Conservation (phyloP, 2,888 invertebrate species). For the Glyphotaelius pellucidus region DNA sequence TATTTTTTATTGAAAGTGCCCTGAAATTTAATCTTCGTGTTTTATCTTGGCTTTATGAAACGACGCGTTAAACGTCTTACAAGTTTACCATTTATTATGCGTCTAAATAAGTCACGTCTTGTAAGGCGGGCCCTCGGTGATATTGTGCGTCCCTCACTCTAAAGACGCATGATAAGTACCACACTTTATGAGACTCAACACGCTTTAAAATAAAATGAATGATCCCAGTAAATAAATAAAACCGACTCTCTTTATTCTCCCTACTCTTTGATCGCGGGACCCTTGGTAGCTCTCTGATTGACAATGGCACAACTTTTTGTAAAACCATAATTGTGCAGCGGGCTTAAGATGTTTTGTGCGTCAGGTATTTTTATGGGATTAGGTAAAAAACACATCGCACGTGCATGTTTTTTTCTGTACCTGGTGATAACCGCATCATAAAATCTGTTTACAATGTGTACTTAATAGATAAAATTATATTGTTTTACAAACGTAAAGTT, state of each 20-base stretch:
- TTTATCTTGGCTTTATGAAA: neutral
- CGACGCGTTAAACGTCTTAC: neutral
- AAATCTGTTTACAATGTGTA: neutral
- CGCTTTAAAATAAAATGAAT: neutral
- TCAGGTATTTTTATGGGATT: conserved; percentile 10
- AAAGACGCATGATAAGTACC: neutral
- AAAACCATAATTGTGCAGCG: conserved; percentile 7
- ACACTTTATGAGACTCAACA: neutral
- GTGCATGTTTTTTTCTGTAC: conserved; percentile 2
- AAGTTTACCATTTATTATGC: neutral
- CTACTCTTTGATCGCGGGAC: neutral
- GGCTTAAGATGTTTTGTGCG: conserved; percentile 12
- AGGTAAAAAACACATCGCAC: neutral
- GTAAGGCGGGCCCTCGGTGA: neutral
- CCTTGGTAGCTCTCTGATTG: neutral
- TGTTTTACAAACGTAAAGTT: neutral
- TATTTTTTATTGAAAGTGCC: too few relatives aligned
- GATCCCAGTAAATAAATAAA: neutral
- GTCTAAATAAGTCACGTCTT: neutral
- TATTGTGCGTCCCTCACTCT: neutral
- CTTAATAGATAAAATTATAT: neutral
- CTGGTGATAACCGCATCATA: neutral
- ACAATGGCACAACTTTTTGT: conserved; percentile 1
- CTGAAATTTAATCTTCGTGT: neutral
- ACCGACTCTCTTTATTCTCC: neutral